These are phyloP conservation scores for Hippasteria phrygiana DNA, from an alignment of 53 echinoderm and acorn worm species.

Conservation along the genomic window DNA sequence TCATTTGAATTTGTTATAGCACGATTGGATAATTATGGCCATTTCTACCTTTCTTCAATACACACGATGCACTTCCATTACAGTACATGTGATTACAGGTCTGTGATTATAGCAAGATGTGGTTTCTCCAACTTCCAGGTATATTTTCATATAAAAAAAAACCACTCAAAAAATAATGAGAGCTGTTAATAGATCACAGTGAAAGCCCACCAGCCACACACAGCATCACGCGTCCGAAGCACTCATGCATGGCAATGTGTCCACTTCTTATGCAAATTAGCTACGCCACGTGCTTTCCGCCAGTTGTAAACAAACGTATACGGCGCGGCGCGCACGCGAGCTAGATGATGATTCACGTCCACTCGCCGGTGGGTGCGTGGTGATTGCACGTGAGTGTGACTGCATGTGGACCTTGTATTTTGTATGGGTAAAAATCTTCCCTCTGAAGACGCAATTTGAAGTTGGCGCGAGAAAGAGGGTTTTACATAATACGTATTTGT, in stretches of 20 bases:
- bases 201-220: not conserved
- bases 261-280: slow-evolving; percentile 67
- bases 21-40: too few species aligned
- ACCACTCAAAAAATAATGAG: not conserved
- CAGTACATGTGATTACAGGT: too few species aligned
- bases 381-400: not conserved
- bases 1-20: too few species aligned
- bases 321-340: too few species aligned
- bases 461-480: not conserved
- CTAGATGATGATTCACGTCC: not conserved
- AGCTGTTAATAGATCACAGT: not conserved
- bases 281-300: slow-evolving; percentile 34
- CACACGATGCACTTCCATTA: too few species aligned
- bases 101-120: too few species aligned
- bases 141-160: not conserved
- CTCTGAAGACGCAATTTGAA: not conserved
- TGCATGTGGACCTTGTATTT: slow-evolving; percentile 25
- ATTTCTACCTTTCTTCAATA: too few species aligned
- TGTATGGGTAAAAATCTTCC: not conserved
- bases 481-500: not conserved
- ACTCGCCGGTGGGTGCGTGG: too few species aligned
- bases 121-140: too few species aligned
- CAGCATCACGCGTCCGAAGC: not conserved
- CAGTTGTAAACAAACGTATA: slow-evolving; percentile 63
- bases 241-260: slow-evolving; percentile 69